Evolutionary conservation across 37 sponge, comb jelly and placozoan species (phyloP).

Genomic region (Mnemiopsis leidyi): DNA sequence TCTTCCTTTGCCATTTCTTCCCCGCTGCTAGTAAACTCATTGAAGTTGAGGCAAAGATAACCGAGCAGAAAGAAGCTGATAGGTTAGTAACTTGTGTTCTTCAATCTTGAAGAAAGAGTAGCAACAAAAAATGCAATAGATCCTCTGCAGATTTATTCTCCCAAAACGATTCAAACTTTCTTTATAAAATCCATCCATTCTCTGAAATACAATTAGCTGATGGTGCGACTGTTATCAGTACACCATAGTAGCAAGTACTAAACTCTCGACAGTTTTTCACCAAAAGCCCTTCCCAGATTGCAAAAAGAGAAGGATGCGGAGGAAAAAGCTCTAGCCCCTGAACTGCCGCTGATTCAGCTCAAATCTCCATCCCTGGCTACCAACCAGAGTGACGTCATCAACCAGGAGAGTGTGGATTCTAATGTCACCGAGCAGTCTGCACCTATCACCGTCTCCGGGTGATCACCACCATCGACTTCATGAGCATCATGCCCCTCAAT

Average conservation of each 20-base stretch:
- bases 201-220: too few species aligned
- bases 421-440: not conserved
- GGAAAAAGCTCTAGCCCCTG: not conserved
- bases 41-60: slow-evolving; percentile 1
- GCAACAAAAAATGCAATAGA: too few species aligned
- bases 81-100: too few species aligned
- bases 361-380: not conserved
- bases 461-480: too few species aligned
- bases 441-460: not conserved
- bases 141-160: too few species aligned
- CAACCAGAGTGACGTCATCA: not conserved
- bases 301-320: not conserved
- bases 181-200: too few species aligned
- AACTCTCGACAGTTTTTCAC: too few species aligned
- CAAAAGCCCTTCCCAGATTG: not conserved
- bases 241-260: too few species aligned
- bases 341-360: not conserved
- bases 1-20: slow-evolving; percentile 58
- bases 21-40: slow-evolving; percentile 35
- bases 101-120: too few species aligned
- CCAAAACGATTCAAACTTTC: too few species aligned
- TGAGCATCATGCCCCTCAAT: too few species aligned
- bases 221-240: too few species aligned
- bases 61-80: not conserved
- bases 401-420: not conserved